These are phyloP conservation scores for Orchesellides sinensis DNA, from an alignment of 2,888 invertebrate genomes.

Conservation along the genomic window DNA sequence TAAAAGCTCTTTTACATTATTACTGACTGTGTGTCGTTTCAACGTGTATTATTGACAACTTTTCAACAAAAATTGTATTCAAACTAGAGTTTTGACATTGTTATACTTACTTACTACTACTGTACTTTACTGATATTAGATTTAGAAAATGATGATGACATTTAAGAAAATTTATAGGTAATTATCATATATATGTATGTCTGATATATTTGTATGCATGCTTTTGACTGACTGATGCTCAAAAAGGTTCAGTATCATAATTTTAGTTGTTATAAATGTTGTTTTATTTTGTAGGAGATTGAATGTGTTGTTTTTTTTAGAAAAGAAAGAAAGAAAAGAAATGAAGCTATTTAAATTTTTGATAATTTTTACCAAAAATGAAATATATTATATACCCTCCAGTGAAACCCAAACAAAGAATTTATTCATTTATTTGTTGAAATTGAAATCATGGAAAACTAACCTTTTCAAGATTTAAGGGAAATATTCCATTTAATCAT, in stretches of 20 bases:
- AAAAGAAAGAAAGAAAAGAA: constrained; percentile 18
- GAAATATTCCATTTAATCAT: neutral
- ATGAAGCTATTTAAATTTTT: constrained; percentile 53
- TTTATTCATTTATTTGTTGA: no score
- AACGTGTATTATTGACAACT: constrained; percentile 11
- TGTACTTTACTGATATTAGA: no score
- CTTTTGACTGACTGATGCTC: constrained; percentile 61
- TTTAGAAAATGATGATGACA: neutral
- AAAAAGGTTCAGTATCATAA: constrained; percentile 42
- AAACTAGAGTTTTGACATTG: no score
- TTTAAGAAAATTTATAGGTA: neutral
- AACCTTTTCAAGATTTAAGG: neutral
- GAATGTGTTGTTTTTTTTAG: constrained; percentile 34
- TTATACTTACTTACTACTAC: no score
- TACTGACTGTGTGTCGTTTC: constrained; percentile 44
- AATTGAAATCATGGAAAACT: no score
- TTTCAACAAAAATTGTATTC: no score
- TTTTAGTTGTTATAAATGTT: constrained; percentile 11
- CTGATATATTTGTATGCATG: constrained; percentile 20
- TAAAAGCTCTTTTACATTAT: neutral
- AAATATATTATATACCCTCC: constrained; percentile 38
- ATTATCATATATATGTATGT: constrained; percentile 3
- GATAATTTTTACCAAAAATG: constrained; percentile 6
- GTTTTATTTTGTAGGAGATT: constrained; percentile 44
- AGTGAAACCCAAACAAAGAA: no score